These are phyloP conservation scores for Venturia canescens DNA, from an alignment of 1,140 invertebrate genomes.

Conservation along the genomic window DNA sequence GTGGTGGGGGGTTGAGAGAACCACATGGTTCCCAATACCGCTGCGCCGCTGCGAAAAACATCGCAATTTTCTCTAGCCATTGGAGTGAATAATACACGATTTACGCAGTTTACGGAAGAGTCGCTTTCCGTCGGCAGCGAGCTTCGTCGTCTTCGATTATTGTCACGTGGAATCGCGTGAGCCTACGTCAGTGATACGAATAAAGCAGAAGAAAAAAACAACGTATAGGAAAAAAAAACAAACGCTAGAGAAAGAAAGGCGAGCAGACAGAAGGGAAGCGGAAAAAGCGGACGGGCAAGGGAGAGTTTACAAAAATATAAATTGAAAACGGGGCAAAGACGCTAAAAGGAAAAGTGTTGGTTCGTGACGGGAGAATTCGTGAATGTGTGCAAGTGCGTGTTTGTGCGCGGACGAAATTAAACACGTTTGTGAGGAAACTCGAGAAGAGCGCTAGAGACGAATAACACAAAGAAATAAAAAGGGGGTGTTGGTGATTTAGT, in stretches of 20 bases:
- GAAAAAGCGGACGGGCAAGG: neutral
- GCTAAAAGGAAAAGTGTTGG: neutral
- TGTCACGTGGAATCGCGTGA: conserved; percentile 46
- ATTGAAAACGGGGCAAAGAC: conserved; percentile 27
- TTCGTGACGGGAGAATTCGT: neutral
- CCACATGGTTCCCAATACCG: conserved; percentile 48
- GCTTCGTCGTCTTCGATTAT: neutral
- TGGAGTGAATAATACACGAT: conserved; percentile 8
- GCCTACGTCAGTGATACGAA: conserved; percentile 44
- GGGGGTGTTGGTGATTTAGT: neutral
- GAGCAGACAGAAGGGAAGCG: neutral
- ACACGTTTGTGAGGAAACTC: conserved; percentile 37
- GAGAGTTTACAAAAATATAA: neutral
- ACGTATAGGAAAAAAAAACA: neutral
- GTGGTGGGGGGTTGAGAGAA: conserved; percentile 35
- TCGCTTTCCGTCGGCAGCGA: neutral
- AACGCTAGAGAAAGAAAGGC: neutral
- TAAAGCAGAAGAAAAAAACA: neutral
- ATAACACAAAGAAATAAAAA: neutral
- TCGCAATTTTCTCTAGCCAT: conserved; percentile 40
- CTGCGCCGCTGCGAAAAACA: conserved; percentile 36
- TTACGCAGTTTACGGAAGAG: conserved; percentile 53
- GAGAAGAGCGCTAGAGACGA: conserved; percentile 13
- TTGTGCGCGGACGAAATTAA: conserved; percentile 39
- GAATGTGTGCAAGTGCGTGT: neutral